phyloP scores from a whole-genome alignment of 2,113 vertebrate species.

The Danio rerio region GRCz12tu NC_133178.1:19375501-19376000 shows the following conservation, averaged over 20 bases:
- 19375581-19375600: conserved; percentile 74
- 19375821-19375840: conserved; percentile 81
- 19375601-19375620: conserved; percentile 74
- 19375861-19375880: conserved; percentile 66
- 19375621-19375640: conserved; percentile 74
- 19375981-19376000: conserved; percentile 44
- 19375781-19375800: conserved; percentile 81
- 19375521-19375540: conserved; percentile 50
- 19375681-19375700: conserved; percentile 67
- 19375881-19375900: conserved; percentile 74
- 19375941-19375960: conserved; percentile 23
- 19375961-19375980: conserved; percentile 23
- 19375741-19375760: conserved; percentile 83
- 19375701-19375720: neutral
- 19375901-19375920: conserved; percentile 63
- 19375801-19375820: conserved; percentile 70
- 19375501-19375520: conserved; percentile 40
- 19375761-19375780: conserved; percentile 73
- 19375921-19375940: neutral
- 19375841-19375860: conserved; percentile 69
- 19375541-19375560: conserved; percentile 61
- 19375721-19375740: conserved; percentile 68
- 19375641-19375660: conserved; percentile 61
- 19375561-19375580: conserved; percentile 74
- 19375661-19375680: conserved; percentile 67